Conservation (phyloP, 2,888 invertebrate species). For the Drosophila greeni region DNA sequence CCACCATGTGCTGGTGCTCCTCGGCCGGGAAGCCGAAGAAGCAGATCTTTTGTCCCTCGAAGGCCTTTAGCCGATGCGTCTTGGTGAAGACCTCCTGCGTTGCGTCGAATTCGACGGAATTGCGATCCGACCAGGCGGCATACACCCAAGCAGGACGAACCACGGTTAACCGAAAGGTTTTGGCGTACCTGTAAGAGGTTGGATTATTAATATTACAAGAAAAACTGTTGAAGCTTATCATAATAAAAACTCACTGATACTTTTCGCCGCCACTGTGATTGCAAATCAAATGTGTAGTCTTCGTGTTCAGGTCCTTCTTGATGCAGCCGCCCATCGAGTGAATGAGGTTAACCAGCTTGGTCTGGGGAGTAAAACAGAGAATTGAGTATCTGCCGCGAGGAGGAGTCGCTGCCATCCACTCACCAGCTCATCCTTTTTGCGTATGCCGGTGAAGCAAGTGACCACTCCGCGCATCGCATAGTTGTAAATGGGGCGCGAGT, state of each 20-base stretch:
- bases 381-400: background rate
- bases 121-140: constrained; percentile 90
- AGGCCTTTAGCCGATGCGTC: constrained; percentile 89
- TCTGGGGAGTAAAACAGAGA: constrained; percentile 80
- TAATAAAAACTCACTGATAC: constrained; percentile 83
- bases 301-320: constrained; percentile 91
- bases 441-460: constrained; percentile 95
- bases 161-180: constrained; percentile 92
- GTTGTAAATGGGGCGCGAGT: constrained; percentile 90
- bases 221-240: too few relatives aligned
- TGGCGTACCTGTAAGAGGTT: constrained; percentile 83
- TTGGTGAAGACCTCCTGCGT: constrained; percentile 84
- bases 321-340: constrained; percentile 98
- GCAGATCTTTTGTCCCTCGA: constrained; percentile 91
- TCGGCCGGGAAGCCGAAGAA: constrained; percentile 94
- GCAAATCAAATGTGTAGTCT: constrained; percentile 96
- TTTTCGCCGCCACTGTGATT: constrained; percentile 93
- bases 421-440: constrained; percentile 93
- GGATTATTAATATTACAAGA: background rate
- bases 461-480: constrained; percentile 92
- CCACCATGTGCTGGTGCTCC: constrained; percentile 94
- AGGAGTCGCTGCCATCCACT: constrained; percentile 39
- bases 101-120: constrained; percentile 85
- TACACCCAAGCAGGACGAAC: constrained; percentile 93
- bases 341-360: constrained; percentile 90